A percentile compares a stretch with the other conserved stretches of the same genome.
Conservation (phyloP, 2,113 vertebrate genomes). For the Notarius quadriscutis region DNA sequence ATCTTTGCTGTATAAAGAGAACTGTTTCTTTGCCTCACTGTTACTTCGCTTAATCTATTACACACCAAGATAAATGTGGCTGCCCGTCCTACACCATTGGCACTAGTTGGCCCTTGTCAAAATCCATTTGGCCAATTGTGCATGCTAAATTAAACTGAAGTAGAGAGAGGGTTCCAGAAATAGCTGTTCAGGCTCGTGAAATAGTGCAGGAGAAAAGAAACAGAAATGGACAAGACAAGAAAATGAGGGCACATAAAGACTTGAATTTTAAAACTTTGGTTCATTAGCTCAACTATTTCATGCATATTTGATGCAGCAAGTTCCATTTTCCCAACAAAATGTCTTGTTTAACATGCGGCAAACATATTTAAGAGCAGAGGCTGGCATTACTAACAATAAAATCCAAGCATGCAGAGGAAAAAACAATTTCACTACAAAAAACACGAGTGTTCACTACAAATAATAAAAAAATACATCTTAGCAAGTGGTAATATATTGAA, state of each 20-base stretch:
- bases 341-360: neutral
- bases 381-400: neutral
- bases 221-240: neutral
- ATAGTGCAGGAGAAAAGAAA: neutral
- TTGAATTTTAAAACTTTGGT: too few relatives aligned
- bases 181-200: slow-evolving; percentile 4
- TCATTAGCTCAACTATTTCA: slow-evolving; percentile 1
- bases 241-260: neutral
- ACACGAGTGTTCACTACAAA: too few relatives aligned
- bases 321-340: neutral
- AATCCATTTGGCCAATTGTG: slow-evolving; percentile 13
- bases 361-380: neutral
- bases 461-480: neutral
- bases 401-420: neutral
- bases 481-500: neutral
- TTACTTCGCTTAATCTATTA: neutral
- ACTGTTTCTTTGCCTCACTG: slow-evolving; percentile 4
- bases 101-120: slow-evolving; percentile 14
- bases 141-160: slow-evolving; percentile 1
- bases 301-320: neutral
- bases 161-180: neutral
- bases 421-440: neutral
- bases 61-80: neutral
- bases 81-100: neutral
- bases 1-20: neutral